Conservation (phyloP, 2,113 vertebrate species). For the Pomatostomus ruficeps region DNA sequence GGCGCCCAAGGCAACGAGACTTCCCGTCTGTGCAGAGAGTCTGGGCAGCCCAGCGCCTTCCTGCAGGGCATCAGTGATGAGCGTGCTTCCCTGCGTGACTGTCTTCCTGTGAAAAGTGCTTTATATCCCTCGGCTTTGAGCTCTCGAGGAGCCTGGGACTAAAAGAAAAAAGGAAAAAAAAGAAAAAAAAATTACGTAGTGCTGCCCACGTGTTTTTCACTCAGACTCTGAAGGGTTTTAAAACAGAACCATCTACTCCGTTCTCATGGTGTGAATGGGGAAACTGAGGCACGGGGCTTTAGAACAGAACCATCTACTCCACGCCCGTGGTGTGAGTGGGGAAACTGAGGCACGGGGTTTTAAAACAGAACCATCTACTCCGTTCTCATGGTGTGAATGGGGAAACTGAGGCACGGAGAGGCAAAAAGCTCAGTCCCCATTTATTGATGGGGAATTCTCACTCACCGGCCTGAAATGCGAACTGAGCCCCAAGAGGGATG, state of each 20-base stretch:
- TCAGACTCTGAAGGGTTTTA: neutral
- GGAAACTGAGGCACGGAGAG: neutral
- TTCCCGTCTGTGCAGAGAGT: constrained; percentile 15
- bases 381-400: accelerated
- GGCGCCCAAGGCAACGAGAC: neutral
- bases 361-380: accelerated
- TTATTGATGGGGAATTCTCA: neutral
- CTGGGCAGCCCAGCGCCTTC: neutral
- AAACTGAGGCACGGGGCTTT: constrained; percentile 1
- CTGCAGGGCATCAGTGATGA: neutral
- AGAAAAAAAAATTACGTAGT: neutral
- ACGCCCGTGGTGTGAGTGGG: accelerated
- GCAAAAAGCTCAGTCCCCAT: neutral
- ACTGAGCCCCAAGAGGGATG: neutral
- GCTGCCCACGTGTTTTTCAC: neutral
- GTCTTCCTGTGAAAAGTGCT: neutral
- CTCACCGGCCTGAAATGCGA: neutral
- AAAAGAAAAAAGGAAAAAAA: neutral
- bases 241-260: accelerated
- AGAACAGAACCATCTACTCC: accelerated
- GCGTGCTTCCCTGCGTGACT: neutral
- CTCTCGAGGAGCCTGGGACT: neutral
- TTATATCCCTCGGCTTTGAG: neutral
- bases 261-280: accelerated
- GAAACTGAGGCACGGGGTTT: neutral